These are phyloP conservation scores for Torymus tubicola DNA, from an alignment of 2,888 invertebrate species.

Conservation along the genomic window DNA sequence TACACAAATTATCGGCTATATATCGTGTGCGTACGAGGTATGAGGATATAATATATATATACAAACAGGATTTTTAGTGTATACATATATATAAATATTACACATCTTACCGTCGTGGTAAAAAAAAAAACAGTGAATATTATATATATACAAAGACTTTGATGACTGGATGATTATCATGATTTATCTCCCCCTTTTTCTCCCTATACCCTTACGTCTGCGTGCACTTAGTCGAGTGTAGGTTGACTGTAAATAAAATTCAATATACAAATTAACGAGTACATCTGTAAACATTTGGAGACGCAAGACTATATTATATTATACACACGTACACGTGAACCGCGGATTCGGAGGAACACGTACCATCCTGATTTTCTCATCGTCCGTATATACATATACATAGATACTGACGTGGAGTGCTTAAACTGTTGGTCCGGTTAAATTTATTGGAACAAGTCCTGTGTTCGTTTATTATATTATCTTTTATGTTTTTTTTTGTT, in stretches of 20 bases:
- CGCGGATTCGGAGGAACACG: constrained; percentile 3
- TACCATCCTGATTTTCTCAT: constrained; percentile 35
- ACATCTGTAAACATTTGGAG: constrained; percentile 34
- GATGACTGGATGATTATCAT: constrained; percentile 46
- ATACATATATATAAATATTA: constrained; percentile 21
- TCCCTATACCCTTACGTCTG: constrained; percentile 36
- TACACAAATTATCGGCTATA: constrained; percentile 53
- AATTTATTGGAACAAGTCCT: constrained; percentile 13
- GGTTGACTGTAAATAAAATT: constrained; percentile 67
- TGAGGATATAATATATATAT: constrained; percentile 30
- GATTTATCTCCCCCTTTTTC: too few relatives aligned
- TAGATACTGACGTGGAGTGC: background rate
- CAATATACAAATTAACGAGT: constrained; percentile 45
- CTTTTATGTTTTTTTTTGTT: constrained; percentile 14
- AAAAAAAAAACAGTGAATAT: constrained; percentile 11
- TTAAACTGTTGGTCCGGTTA: background rate
- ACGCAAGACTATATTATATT: constrained; percentile 37
- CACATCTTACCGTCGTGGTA: background rate
- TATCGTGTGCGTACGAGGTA: constrained; percentile 42
- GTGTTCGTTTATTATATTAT: too few relatives aligned
- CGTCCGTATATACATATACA: constrained; percentile 13
- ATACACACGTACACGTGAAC: background rate
- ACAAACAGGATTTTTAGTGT: constrained; percentile 46
- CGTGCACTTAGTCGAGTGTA: constrained; percentile 56
- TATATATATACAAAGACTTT: constrained; percentile 53